A percentile compares a stretch with the other conserved stretches of the same genome.
These are phyloP conservation scores for Stylophora pistillata DNA, from an alignment of 64 coral and sea anemone genomes.

Conservation along the genomic window DNA sequence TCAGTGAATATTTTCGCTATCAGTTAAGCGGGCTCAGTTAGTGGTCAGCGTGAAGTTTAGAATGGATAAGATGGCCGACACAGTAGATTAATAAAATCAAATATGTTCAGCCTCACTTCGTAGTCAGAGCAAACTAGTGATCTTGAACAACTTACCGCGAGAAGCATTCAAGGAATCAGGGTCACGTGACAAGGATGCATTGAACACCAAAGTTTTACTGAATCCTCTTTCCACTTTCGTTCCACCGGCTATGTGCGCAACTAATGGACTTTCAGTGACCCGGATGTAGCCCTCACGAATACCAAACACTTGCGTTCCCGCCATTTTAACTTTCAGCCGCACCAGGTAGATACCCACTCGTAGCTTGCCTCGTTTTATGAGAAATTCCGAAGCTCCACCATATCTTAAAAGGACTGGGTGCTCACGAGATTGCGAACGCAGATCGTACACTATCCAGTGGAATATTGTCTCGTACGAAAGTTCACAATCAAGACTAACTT, in stretches of 20 bases:
- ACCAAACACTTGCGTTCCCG: conserved; percentile 9
- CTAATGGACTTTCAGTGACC: not conserved
- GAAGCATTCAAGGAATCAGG: not conserved
- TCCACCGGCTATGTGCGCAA: conserved; percentile 41
- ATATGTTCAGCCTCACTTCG: too few species aligned
- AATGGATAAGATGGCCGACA: too few species aligned
- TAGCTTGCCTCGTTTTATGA: not conserved
- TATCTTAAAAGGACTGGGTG: not conserved
- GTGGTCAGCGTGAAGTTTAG: too few species aligned
- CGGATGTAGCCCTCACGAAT: conserved; percentile 22
- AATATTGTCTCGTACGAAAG: conserved; percentile 2
- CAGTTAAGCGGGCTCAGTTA: too few species aligned
- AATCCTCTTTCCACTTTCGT: conserved; percentile 1
- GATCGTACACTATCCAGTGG: not conserved
- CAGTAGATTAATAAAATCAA: too few species aligned
- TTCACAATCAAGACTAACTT: conserved; percentile 13
- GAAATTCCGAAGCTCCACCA: conserved; percentile 4
- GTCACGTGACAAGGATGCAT: conserved; percentile 53
- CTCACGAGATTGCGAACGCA: not conserved
- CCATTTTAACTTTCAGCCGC: conserved; percentile 10
- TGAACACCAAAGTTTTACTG: conserved; percentile 22
- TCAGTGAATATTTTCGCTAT: too few species aligned
- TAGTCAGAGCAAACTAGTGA: not conserved
- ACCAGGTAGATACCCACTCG: conserved; percentile 29
- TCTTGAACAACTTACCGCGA: not conserved